Conservation (phyloP, 2,888 invertebrate species). For the Atethmia centrago region DNA sequence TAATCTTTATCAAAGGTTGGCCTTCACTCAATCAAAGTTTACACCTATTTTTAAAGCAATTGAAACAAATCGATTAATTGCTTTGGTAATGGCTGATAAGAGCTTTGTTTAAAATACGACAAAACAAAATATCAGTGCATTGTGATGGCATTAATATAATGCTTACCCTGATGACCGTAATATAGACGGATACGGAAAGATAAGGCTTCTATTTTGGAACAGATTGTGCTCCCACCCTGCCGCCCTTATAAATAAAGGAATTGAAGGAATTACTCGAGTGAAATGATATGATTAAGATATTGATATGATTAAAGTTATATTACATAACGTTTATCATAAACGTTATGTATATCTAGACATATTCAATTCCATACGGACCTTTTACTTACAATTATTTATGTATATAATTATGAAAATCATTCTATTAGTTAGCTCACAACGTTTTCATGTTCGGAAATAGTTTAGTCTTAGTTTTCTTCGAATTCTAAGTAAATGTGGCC, state of each 20-base stretch:
- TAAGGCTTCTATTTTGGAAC: neutral
- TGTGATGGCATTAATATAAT: neutral
- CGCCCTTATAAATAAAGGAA: neutral
- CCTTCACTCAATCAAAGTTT: neutral
- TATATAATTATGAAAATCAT: too few species aligned
- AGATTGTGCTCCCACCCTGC: too few species aligned
- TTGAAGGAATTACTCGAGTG: neutral
- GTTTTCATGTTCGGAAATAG: constrained; percentile 20
- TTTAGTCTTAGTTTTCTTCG: constrained; percentile 9
- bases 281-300: neutral
- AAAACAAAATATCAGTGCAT: neutral
- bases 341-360: too few species aligned
- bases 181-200: neutral
- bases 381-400: neutral
- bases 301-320: neutral
- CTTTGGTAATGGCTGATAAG: neutral
- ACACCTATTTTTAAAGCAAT: neutral
- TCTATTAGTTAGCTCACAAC: too few species aligned
- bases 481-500: constrained; percentile 13
- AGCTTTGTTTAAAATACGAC: neutral
- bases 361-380: neutral
- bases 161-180: neutral
- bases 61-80: neutral
- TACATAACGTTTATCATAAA: neutral
- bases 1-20: neutral